A percentile compares a stretch with the other conserved stretches of the same genome.
Evolutionary conservation across 30 jellyfish, hydroid and myxozoan genomes (phyloP).

Genomic region (Aurelia aurita): DNA sequence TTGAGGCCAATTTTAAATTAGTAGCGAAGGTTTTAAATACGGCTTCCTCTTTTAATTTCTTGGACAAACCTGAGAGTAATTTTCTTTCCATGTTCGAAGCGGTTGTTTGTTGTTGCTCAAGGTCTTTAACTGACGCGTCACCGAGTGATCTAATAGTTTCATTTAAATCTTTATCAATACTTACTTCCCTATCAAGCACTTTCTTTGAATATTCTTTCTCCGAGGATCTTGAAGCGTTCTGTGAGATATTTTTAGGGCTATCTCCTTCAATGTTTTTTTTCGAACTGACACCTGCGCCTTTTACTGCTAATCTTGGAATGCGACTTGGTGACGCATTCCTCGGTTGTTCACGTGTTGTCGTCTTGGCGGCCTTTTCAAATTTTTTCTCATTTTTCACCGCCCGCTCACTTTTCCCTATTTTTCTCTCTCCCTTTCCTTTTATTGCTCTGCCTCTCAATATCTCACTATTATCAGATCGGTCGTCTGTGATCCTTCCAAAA

Average conservation of each 20-base stretch:
- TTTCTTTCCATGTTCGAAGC: constrained; percentile 56
- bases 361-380: constrained; percentile 3
- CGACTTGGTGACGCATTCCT: constrained; percentile 45
- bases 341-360: background rate
- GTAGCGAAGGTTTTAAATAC: constrained; percentile 62
- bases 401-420: background rate
- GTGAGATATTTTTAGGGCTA: constrained; percentile 2
- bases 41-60: constrained; percentile 61
- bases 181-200: background rate
- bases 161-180: background rate
- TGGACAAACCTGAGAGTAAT: constrained; percentile 48
- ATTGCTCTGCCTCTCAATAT: background rate
- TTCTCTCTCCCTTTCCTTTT: background rate
- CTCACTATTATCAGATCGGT: background rate
- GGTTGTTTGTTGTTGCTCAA: constrained; percentile 17
- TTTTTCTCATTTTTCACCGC: background rate
- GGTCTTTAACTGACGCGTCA: constrained; percentile 41
- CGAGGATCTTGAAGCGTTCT: background rate
- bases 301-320: constrained; percentile 34
- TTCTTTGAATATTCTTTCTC: background rate
- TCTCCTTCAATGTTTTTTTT: background rate
- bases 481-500: background rate
- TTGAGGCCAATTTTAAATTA: constrained; percentile 46
- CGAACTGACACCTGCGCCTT: constrained; percentile 49
- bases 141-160: background rate